Evolutionary conservation across 2,113 vertebrate genomes (phyloP), one percentile per base, ranked within the genome.

Genomic region (Arvicanthis niloticus): DNA sequence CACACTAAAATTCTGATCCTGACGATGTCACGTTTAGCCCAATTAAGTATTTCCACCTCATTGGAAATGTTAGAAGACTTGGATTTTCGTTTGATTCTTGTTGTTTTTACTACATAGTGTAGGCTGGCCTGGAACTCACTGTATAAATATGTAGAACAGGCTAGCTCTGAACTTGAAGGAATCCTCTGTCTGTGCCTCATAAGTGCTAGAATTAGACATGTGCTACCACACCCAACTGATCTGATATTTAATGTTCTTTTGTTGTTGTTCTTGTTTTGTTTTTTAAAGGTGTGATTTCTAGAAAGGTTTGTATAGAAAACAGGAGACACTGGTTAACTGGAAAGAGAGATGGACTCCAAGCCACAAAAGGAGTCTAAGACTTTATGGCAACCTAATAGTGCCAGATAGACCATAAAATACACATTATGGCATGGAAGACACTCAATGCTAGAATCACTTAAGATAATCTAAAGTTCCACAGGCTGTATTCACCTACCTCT

Each of bases 401-500:
- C 7, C 29, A 90, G 29, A 42, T 72, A 81, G 15, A 90, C 42
- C 91, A 37, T 51, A 11, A 78, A 34, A 15, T 51, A 81, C 31
- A 73, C 40, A 67, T 34, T 13, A 65, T 13, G 17, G 51, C 17
- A 87, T 58, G 45, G 78, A 93, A 77, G 48, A 81, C 37, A 93
- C 0, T 85, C 77, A 88, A n/a, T n/a, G 34, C 17, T 80, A 16
- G 93, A 65, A 37, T 85, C 34, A 75, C 21, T 45, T 65, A 84
- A 85, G 75, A 95, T 8, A n/a, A 65, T 11, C 45, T 3, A 81
- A 21, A 21, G 56, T 51, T 73, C 26, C 58, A 45, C 37, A 34
- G 62, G 17, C 29, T 86, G 48, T 89, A 91, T 76, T 72, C 0
- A 17, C 95, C 65, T 94, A 99, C 99, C 99, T 99, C 99, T 93